Evolutionary conservation across 2,888 invertebrate genomes (phyloP), one percentile per base, ranked within the genome.

Genomic region (Stenurella melanura): DNA sequence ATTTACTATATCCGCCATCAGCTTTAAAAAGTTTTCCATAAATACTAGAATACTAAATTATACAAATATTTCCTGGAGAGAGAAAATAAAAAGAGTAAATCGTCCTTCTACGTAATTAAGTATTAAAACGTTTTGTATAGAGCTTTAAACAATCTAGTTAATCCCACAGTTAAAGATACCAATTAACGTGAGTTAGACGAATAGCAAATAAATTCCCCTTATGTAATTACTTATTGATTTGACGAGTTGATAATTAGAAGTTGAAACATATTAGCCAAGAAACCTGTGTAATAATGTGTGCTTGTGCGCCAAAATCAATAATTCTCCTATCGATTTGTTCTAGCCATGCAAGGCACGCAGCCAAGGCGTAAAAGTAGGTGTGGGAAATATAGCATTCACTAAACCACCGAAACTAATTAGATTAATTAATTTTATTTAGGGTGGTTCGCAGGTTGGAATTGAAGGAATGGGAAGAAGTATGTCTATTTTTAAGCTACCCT

Each of bases 301-400:
- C 76, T 75, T 78, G 74, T 79, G 80, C 80, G 80, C 78, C 79
- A 79, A 78, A 81, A 82, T 82, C 82, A 81, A 82, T 82, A 82
- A 80, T 78, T 69, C 75, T 75, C 74, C 50, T 79, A 82, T 82
- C 80, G 82, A 81, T 80, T 80, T 72, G 76, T 78, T 73, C 69
- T 56, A 73, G 80, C 80, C 72, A 82, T 67, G 71, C 82, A 30
- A 18, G 63, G 64, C 63, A 69, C 63, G 63, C 70, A 61, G 63
- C 17, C 38, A 57, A 56, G 68, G 69, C 69, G 54, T 69, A 54
- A 69, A 68, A 19, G 60, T 66, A 64, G 74, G 74, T 75, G 74
- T 75, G 70, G 74, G 70, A 70, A 64, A 69, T 57, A 57, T 38
- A 34, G 57, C 63, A 75, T 58, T 64, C 54, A 66, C 11, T 21